Percentiles rank a stretch among this genome's conserved stretches.
Conservation (phyloP, 1,140 invertebrate species). For the Drosophila bocki region DNA sequence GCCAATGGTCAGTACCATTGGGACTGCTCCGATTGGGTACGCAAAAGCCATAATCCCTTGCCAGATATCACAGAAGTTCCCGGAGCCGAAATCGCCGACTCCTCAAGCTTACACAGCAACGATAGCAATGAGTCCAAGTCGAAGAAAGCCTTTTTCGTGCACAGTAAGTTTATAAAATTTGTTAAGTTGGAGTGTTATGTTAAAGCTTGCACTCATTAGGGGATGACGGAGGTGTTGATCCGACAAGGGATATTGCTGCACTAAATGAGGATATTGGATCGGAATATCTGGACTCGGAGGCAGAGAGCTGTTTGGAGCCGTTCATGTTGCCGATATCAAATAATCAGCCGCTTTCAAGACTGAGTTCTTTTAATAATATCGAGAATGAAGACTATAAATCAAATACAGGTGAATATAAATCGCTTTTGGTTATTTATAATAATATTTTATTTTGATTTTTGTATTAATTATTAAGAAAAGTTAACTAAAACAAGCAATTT, state of each 20-base stretch:
- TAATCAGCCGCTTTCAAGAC: slow-evolving; percentile 86
- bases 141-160: slow-evolving; percentile 84
- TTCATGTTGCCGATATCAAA: slow-evolving; percentile 86
- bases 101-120: slow-evolving; percentile 94
- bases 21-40: slow-evolving; percentile 98
- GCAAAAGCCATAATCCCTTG: slow-evolving; percentile 92
- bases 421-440: background rate
- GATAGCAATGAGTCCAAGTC: slow-evolving; percentile 92
- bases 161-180: slow-evolving; percentile 49
- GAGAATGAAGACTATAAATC: slow-evolving; percentile 88
- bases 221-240: slow-evolving; percentile 86
- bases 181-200: background rate
- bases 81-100: slow-evolving; percentile 95
- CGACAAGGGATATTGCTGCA: slow-evolving; percentile 88
- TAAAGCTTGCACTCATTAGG: slow-evolving; percentile 16
- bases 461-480: too few relatives aligned
- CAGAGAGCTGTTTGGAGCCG: slow-evolving; percentile 88
- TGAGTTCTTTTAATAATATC: slow-evolving; percentile 89
- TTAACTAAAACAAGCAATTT: too few relatives aligned
- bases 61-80: slow-evolving; percentile 97
- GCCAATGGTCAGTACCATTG: slow-evolving; percentile 93
- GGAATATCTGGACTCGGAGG: slow-evolving; percentile 90
- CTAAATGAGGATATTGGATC: slow-evolving; percentile 90
- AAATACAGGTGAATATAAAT: slow-evolving; percentile 85
- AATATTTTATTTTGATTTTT: background rate